These are phyloP conservation scores for Amblyjoppa fuscipennis DNA, from an alignment of 2,888 invertebrate genomes.

Conservation along the genomic window DNA sequence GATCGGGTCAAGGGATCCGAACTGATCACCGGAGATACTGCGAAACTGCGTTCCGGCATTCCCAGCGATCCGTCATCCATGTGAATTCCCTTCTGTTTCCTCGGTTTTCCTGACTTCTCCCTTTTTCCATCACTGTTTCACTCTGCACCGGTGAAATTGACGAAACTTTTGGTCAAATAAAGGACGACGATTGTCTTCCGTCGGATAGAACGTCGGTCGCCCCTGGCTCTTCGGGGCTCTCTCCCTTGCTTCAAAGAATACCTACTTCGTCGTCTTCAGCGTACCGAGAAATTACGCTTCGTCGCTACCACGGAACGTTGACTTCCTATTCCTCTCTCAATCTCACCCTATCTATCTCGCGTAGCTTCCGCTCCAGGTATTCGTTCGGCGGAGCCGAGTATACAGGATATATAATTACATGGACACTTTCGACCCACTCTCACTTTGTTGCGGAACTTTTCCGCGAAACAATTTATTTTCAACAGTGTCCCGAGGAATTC, in stretches of 20 bases:
- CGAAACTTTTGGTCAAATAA: slow-evolving; percentile 28
- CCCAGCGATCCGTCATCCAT: background rate
- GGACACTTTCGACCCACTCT: background rate
- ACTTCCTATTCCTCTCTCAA: slow-evolving; percentile 68
- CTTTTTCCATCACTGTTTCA: background rate
- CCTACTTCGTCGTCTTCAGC: slow-evolving; percentile 72
- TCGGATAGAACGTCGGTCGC: background rate
- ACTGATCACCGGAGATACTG: slow-evolving; percentile 2
- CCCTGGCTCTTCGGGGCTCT: background rate
- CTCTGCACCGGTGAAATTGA: slow-evolving; percentile 9
- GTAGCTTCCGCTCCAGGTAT: background rate
- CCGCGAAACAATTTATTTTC: background rate
- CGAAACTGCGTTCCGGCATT: slow-evolving; percentile 17
- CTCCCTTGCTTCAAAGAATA: slow-evolving; percentile 10
- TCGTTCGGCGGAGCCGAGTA: background rate
- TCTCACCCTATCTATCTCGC: slow-evolving; percentile 41
- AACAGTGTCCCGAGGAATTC: slow-evolving; percentile 68
- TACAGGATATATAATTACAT: slow-evolving; percentile 1
- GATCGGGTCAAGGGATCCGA: background rate
- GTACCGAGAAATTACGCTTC: slow-evolving; percentile 78
- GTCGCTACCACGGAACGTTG: slow-evolving; percentile 72
- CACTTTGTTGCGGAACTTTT: background rate
- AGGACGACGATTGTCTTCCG: background rate
- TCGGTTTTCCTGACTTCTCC: background rate
- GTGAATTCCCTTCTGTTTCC: slow-evolving; percentile 22